Evolutionary conservation across 2,113 vertebrate species (phyloP).

Genomic region (Ellobius talpinus): DNA sequence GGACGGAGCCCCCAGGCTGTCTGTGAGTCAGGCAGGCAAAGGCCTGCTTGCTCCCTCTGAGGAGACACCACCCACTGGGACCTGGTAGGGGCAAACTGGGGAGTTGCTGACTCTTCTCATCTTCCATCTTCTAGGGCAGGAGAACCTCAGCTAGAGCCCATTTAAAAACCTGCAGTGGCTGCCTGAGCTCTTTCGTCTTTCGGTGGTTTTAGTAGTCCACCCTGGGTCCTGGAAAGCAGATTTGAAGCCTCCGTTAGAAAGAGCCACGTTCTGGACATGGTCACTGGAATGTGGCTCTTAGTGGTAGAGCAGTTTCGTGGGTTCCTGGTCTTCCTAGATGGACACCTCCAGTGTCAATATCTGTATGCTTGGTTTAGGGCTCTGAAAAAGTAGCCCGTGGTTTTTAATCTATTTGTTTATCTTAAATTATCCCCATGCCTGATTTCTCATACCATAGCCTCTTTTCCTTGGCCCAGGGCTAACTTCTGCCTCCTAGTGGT

Average conservation of each 20-base stretch:
- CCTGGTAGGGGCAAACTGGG: fast-evolving
- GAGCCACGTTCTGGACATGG: background rate
- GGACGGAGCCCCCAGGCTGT: background rate
- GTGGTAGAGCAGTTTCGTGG: background rate
- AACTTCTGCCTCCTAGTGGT: background rate
- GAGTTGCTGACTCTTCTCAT: background rate
- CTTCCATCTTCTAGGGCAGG: background rate
- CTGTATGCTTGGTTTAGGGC: conserved; percentile 6
- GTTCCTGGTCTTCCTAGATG: conserved; percentile 42
- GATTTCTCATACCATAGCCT: fast-evolving
- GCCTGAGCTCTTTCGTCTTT: background rate
- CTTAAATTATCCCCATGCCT: fast-evolving
- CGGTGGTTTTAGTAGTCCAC: background rate
- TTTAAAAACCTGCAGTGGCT: background rate
- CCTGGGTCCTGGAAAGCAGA: background rate
- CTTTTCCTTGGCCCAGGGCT: background rate
- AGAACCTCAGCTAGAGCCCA: background rate
- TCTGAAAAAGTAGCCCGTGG: background rate
- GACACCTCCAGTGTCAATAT: background rate
- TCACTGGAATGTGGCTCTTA: background rate
- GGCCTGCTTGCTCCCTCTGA: background rate
- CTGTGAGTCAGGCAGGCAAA: background rate
- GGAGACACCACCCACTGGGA: no score
- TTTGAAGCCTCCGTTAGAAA: conserved; percentile 36
- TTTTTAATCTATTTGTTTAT: conserved; percentile 48